Evolutionary conservation across 2,888 invertebrate species (phyloP).

Genomic region (Heliconius hortense): DNA sequence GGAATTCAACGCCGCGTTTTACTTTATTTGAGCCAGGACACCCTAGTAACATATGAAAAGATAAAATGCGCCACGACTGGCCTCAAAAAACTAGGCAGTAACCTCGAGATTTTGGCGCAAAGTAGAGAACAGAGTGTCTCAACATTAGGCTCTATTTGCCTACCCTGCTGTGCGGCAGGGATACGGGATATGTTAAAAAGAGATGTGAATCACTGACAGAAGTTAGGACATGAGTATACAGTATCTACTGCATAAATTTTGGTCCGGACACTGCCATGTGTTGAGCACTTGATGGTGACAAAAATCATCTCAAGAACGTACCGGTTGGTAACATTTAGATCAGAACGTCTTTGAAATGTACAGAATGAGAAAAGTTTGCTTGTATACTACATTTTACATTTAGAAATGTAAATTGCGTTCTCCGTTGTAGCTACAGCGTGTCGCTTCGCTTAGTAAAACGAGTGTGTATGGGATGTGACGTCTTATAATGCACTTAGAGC

Average conservation of each 20-base stretch:
- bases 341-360: slow-evolving; percentile 23
- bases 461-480: not conserved
- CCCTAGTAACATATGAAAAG: no score
- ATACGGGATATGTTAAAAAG: not conserved
- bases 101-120: not conserved
- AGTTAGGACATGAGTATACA: not conserved
- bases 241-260: not conserved
- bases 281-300: slow-evolving; percentile 17
- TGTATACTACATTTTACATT: slow-evolving; percentile 18
- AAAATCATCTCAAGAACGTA: slow-evolving; percentile 3
- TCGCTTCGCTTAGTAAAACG: not conserved
- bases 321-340: slow-evolving; percentile 8
- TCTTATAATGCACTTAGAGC: slow-evolving; percentile 5
- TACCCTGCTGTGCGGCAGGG: not conserved
- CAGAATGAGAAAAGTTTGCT: slow-evolving; percentile 24
- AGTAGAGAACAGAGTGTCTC: not conserved
- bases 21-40: no score
- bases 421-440: not conserved
- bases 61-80: no score
- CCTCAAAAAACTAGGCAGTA: no score
- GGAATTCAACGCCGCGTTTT: no score
- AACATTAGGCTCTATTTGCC: not conserved
- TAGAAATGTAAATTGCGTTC: slow-evolving; percentile 20
- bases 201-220: not conserved
- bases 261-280: not conserved